Percentiles rank a stretch among this genome's conserved stretches.
Evolutionary conservation across 2,888 invertebrate genomes (phyloP).

Genomic region (Sarcophaga subvicina): DNA sequence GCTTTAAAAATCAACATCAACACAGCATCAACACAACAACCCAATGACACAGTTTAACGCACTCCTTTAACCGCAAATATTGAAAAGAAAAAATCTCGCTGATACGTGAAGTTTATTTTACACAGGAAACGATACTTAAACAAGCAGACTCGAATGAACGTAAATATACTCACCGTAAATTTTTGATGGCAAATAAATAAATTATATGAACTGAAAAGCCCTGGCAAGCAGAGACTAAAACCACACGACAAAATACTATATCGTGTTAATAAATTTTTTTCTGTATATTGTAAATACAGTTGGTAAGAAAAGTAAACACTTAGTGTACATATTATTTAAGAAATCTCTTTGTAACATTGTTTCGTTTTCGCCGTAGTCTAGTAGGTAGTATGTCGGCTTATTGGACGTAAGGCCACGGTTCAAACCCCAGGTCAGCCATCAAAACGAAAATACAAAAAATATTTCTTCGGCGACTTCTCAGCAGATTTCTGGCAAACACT

Average conservation of each 20-base stretch:
- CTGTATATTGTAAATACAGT: neutral
- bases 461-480: too few species aligned
- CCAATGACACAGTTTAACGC: neutral
- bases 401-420: too few species aligned
- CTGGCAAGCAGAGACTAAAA: neutral
- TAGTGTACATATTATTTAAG: too few species aligned
- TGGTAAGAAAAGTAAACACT: too few species aligned
- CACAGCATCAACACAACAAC: neutral
- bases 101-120: slow-evolving; percentile 12
- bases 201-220: slow-evolving; percentile 19
- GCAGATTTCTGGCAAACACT: too few species aligned
- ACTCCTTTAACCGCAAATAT: neutral
- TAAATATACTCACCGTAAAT: neutral
- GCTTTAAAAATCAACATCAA: neutral
- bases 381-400: too few species aligned
- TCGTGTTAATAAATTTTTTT: neutral
- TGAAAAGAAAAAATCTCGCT: neutral
- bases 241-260: neutral
- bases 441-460: too few species aligned
- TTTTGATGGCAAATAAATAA: slow-evolving; percentile 21
- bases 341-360: too few species aligned
- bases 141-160: neutral
- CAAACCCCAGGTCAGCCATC: too few species aligned
- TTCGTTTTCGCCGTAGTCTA: too few species aligned
- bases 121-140: neutral